Base-by-base conservation (phyloP, 1,140 invertebrate genomes). In the Heliconius nattereri region DNA sequence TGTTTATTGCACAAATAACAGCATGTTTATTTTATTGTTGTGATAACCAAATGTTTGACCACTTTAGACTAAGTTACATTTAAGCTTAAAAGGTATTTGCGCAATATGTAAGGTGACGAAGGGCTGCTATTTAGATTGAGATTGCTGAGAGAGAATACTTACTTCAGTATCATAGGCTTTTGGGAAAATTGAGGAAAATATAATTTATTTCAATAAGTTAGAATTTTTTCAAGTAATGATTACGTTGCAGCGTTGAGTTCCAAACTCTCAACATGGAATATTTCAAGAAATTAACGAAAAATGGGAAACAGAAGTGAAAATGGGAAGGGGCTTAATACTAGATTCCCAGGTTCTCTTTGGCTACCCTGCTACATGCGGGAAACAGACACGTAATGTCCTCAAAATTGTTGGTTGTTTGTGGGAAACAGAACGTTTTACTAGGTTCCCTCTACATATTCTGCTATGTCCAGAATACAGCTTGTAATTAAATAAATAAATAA, bases 31-130 rank as follows among this genome's bases (percentile, higher is more conserved):
- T 66, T 29, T 66, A 66, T 66, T 26, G 60, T 66, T 66, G 26
- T 66, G 60, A 66, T 66, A 66, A 66, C 60, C 60, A 66, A 66
- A 66, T 66, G 60, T 66, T n/a, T 26, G 26, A 66, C 8, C 26
- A 16, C 60, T 66, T 66, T 29, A 13, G 7, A 13, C 9, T 29
- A 66, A 66, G 60, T 66, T 66, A 29, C 60, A 29, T 66, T 66
- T 26, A 16, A 66, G 9, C 60, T 29, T 66, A 66, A 66, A 66
- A 66, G 60, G 60, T 66, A 66, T 29, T 66, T 66, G 60, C 60
- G 60, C 29, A 66, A 66, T 26, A 13, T 66, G n/a, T 26, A 26
- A 13, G 3, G 60, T 66, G 54, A 66, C 60, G 29, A 66, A 66
- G 11, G 3, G 26, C n/a, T 23, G 57, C 13, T 66, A 26, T 60